Conservation (phyloP, 1,140 invertebrate genomes). For the Oncopeltus fasciatus region DNA sequence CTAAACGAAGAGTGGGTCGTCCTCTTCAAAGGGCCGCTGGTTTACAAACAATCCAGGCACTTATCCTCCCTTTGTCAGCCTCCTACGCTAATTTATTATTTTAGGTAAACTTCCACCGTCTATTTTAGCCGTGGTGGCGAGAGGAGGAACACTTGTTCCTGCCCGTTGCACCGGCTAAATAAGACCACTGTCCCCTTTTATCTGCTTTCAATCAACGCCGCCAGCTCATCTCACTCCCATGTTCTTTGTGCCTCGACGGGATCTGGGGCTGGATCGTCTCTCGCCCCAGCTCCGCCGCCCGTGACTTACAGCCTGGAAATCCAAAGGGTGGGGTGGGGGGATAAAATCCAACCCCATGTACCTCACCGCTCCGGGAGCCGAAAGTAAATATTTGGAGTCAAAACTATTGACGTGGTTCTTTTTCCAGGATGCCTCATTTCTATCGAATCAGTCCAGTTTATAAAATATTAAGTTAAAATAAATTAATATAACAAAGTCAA, state of each 20-base stretch:
- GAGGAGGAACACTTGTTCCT: background rate
- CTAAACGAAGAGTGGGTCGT: background rate
- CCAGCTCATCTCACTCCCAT: no score
- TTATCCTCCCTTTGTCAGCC: background rate
- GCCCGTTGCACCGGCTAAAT: background rate
- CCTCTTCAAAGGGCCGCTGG: background rate
- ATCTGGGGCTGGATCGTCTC: background rate
- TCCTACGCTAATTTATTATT: slow-evolving; percentile 1
- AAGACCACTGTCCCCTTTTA: background rate
- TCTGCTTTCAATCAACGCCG: no score
- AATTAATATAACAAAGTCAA: no score
- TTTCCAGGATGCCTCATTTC: no score
- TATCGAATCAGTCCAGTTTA: no score
- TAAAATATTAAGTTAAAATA: no score
- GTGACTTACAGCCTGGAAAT: background rate
- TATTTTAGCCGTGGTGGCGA: background rate
- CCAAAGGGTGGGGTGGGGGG: no score
- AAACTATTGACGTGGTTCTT: no score
- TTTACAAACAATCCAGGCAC: background rate
- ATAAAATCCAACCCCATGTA: no score
- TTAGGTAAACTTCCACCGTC: background rate
- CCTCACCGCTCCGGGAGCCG: no score
- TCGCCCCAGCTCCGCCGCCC: background rate
- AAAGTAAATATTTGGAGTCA: no score
- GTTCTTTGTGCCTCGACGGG: no score